A percentile compares a stretch with the other conserved stretches of the same genome.
Evolutionary conservation across 2,888 invertebrate species (phyloP).

Genomic region (Pyralis farinalis): DNA sequence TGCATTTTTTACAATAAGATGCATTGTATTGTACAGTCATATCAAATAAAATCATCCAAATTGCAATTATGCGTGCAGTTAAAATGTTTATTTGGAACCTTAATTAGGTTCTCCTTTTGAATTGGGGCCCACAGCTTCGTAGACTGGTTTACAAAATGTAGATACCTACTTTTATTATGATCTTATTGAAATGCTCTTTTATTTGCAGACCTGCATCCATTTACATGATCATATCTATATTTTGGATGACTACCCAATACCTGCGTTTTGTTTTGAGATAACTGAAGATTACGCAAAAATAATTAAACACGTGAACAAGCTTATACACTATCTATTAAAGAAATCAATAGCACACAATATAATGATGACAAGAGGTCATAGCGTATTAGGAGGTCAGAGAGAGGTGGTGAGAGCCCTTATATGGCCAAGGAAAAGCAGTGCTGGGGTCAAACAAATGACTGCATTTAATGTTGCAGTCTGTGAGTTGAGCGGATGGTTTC

Average conservation of each 20-base stretch:
- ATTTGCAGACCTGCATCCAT: slow-evolving; percentile 76
- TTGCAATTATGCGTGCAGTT: no score
- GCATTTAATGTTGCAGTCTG: slow-evolving; percentile 87
- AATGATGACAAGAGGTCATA: slow-evolving; percentile 82
- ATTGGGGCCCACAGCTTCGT: no score
- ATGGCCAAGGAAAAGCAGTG: slow-evolving; percentile 83
- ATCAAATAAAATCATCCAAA: no score
- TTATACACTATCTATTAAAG: slow-evolving; percentile 80
- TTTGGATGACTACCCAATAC: slow-evolving; percentile 80
- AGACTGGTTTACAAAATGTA: no score
- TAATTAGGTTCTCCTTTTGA: no score
- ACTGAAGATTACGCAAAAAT: slow-evolving; percentile 39
- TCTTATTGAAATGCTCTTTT: not conserved
- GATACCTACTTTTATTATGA: no score
- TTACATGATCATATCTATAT: slow-evolving; percentile 76
- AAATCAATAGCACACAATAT: slow-evolving; percentile 88
- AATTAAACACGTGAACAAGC: slow-evolving; percentile 59
- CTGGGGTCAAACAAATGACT: slow-evolving; percentile 77
- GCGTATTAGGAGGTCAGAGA: slow-evolving; percentile 23
- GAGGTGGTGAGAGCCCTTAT: slow-evolving; percentile 81
- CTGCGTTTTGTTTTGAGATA: slow-evolving; percentile 86
- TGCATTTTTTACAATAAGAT: no score
- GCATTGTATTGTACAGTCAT: no score
- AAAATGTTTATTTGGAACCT: no score
- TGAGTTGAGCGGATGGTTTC: slow-evolving; percentile 89